Conservation (phyloP, 2,888 invertebrate species). For the Volucella bombylans region DNA sequence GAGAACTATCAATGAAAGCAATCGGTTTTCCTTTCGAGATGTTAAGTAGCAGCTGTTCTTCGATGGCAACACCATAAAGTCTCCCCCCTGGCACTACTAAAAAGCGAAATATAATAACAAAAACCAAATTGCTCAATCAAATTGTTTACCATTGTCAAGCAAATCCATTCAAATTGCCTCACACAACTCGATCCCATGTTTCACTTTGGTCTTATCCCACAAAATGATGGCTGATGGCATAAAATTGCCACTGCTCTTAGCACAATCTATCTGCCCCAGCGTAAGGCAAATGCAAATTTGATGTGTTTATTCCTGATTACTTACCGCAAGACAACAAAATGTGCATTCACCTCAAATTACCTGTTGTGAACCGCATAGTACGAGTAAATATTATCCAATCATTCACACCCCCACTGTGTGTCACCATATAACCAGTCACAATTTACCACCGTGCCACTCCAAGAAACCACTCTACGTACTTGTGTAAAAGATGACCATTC, state of each 20-base stretch:
- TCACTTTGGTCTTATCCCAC: conserved; percentile 32
- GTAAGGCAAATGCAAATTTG: conserved; percentile 15
- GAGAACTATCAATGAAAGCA: too few species aligned
- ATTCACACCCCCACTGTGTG: conserved; percentile 13
- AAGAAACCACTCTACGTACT: conserved; percentile 8
- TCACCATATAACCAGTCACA: conserved; percentile 10
- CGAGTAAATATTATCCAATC: conserved; percentile 2
- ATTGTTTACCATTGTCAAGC: too few species aligned
- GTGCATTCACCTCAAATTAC: conserved; percentile 68
- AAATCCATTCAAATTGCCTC: too few species aligned
- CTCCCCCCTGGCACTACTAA: too few species aligned
- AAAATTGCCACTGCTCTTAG: neutral
- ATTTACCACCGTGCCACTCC: neutral
- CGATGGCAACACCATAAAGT: too few species aligned
- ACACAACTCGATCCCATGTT: conserved; percentile 43
- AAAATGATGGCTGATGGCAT: too few species aligned
- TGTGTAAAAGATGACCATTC: conserved; percentile 59
- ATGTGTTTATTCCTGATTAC: conserved; percentile 60
- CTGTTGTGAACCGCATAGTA: conserved; percentile 57
- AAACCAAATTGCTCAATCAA: too few species aligned
- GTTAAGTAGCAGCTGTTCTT: too few species aligned
- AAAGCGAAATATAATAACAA: too few species aligned
- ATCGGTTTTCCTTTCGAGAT: too few species aligned
- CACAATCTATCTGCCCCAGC: conserved; percentile 1
- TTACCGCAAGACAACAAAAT: conserved; percentile 66